Conservation (phyloP, 2,113 vertebrate species). For the Scatophagus argus region DNA sequence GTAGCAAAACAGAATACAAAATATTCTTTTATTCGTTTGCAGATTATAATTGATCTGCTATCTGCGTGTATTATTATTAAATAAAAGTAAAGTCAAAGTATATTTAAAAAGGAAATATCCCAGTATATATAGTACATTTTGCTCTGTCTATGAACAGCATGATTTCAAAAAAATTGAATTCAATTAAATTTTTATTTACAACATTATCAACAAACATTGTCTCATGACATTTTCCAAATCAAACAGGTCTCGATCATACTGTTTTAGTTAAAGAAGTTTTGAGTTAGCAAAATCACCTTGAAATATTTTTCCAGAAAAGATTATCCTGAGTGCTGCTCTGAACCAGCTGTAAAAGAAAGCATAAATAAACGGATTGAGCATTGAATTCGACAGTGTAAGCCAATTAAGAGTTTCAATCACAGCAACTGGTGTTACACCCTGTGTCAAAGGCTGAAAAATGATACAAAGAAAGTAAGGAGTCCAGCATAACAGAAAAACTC, state of each 20-base stretch:
- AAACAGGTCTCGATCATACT: too few relatives aligned
- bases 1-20: not conserved
- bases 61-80: not conserved
- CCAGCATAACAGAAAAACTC: not conserved
- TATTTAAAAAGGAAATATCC: too few relatives aligned
- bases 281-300: not conserved
- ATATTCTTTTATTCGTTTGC: not conserved
- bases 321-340: not conserved
- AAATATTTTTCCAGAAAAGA: not conserved
- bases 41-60: not conserved
- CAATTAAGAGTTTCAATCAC: not conserved
- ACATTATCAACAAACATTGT: too few relatives aligned
- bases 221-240: too few relatives aligned
- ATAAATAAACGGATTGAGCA: constrained; percentile 1
- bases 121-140: too few relatives aligned
- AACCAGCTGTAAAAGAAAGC: constrained; percentile 4
- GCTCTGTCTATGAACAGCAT: too few relatives aligned
- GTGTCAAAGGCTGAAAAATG: not conserved
- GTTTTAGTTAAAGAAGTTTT: not conserved
- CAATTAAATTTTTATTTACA: too few relatives aligned
- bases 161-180: too few relatives aligned
- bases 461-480: not conserved
- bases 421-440: not conserved
- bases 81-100: too few relatives aligned
- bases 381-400: not conserved